Percentiles rank a stretch among this genome's conserved stretches.
phyloP scores from a whole-genome alignment of 2,888 invertebrate genomes.

The Halictus quadricinctus region DNA sequence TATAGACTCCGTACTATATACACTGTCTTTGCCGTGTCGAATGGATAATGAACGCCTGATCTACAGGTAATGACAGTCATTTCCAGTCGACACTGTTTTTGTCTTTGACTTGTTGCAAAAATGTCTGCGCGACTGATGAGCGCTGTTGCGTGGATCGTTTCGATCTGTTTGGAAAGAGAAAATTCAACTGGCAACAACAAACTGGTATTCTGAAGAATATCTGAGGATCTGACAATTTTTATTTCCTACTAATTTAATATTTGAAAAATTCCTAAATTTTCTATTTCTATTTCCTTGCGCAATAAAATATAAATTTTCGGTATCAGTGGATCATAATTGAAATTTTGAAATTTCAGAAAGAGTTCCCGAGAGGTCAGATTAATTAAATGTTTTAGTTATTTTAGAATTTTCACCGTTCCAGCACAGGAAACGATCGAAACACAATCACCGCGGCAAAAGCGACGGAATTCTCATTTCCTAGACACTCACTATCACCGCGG shows the following conservation, averaged over 20 bases:
- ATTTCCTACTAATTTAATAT: too few species aligned
- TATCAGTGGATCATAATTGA: too few species aligned
- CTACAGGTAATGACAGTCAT: constrained; percentile 4
- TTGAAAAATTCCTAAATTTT: too few species aligned
- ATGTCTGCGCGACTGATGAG: not conserved
- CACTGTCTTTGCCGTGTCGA: constrained; percentile 5
- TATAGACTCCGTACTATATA: not conserved
- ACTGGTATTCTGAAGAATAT: not conserved
- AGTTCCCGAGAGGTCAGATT: too few species aligned
- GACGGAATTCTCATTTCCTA: constrained; percentile 8
- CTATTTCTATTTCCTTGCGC: not conserved
- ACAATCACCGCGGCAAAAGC: constrained; percentile 5
- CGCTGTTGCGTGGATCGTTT: not conserved
- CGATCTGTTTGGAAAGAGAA: not conserved
- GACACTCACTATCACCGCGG: not conserved
- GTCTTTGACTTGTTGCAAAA: not conserved
- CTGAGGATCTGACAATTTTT: too few species aligned
- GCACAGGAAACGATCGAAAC: not conserved
- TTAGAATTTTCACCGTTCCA: not conserved
- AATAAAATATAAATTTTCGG: not conserved
- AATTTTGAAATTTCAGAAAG: too few species aligned
- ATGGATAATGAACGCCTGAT: constrained; percentile 6
- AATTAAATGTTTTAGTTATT: not conserved
- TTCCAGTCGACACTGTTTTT: constrained; percentile 1
- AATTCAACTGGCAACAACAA: not conserved